Conservation (phyloP, 1,140 invertebrate genomes). For the Eueides isabella region DNA sequence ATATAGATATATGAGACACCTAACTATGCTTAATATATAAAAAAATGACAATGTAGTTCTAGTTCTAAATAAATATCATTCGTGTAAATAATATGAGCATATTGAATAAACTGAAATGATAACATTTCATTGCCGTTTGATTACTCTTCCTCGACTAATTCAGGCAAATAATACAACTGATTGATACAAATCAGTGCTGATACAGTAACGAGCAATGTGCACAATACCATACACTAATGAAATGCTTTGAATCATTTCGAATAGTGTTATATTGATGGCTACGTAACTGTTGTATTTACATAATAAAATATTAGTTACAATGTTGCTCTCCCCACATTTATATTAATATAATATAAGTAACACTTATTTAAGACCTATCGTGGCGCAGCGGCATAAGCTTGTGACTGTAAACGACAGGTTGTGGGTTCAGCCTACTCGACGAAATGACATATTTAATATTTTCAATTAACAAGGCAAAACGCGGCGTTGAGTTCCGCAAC, state of each 20-base stretch:
- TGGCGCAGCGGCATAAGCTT: no score
- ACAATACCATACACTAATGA: slow-evolving; percentile 26
- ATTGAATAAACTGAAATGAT: background rate
- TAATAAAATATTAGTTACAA: background rate
- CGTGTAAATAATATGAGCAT: background rate
- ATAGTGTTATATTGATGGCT: slow-evolving; percentile 9
- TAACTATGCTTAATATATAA: background rate
- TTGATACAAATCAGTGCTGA: slow-evolving; percentile 27
- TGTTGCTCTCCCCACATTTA: background rate
- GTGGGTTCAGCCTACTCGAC: no score
- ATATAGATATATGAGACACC: no score
- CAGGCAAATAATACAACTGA: slow-evolving; percentile 29
- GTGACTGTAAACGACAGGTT: no score
- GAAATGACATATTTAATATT: no score
- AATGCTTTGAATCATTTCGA: slow-evolving; percentile 21
- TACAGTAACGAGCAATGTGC: slow-evolving; percentile 16
- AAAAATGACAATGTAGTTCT: background rate
- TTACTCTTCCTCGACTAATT: slow-evolving; percentile 18
- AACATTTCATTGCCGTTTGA: slow-evolving; percentile 3
- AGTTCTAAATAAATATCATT: background rate
- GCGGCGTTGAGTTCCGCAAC: no score
- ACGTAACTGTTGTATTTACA: background rate
- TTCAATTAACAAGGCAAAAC: no score
- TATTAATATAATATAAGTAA: no score
- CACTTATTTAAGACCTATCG: no score